These are phyloP conservation scores for Myathropa florea DNA, from an alignment of 2,888 invertebrate genomes.

Conservation along the genomic window DNA sequence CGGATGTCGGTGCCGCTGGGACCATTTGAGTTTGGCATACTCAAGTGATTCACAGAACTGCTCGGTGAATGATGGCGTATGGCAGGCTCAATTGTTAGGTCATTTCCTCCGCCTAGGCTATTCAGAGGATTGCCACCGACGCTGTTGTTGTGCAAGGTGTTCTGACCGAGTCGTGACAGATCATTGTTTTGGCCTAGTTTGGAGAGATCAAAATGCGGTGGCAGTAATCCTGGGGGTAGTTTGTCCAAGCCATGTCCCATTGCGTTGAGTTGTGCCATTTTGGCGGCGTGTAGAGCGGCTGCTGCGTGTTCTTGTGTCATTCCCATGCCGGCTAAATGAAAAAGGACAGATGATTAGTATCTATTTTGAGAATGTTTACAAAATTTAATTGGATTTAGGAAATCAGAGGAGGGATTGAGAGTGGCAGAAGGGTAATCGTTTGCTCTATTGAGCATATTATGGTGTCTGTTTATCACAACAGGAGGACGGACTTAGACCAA, in stretches of 20 bases:
- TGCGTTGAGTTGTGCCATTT: constrained; percentile 89
- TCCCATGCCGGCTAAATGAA: constrained; percentile 81
- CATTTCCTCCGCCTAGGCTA: constrained; percentile 51
- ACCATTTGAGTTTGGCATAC: constrained; percentile 59
- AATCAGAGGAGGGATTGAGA: background rate
- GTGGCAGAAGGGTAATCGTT: background rate
- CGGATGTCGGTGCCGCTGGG: constrained; percentile 74
- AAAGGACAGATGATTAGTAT: background rate
- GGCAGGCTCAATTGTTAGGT: constrained; percentile 79
- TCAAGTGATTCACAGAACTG: constrained; percentile 65
- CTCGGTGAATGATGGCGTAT: constrained; percentile 75
- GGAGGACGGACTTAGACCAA: too few relatives aligned
- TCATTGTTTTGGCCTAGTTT: constrained; percentile 75
- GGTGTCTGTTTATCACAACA: too few relatives aligned
- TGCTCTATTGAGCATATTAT: too few relatives aligned
- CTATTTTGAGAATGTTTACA: background rate
- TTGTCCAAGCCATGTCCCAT: constrained; percentile 83
- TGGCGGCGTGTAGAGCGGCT: constrained; percentile 89
- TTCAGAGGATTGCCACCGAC: constrained; percentile 69
- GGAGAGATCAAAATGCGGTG: constrained; percentile 79
- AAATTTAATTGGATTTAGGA: background rate
- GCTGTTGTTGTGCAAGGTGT: constrained; percentile 55
- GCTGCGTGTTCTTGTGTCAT: constrained; percentile 86
- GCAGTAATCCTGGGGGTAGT: constrained; percentile 81
- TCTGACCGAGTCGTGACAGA: constrained; percentile 50